Base-by-base conservation (phyloP, 2,113 vertebrate species). In the Mus spicilegus region DNA sequence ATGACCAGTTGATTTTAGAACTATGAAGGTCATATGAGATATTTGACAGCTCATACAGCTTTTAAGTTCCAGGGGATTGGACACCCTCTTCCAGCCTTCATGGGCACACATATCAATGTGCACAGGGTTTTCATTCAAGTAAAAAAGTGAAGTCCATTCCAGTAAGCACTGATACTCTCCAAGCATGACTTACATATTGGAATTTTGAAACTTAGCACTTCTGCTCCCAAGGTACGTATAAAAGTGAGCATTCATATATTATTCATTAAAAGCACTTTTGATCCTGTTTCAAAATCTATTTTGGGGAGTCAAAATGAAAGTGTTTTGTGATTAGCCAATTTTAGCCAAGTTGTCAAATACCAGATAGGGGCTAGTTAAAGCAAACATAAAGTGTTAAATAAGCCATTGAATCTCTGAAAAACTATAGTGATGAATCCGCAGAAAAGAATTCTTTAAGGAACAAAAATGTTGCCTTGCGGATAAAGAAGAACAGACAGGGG, bases 271-370 rank as follows among this genome's bases (percentile, higher is more conserved):
- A 99, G 78, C 96, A 99, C 99, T 78, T 98, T 99, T 95, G 99
- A 99, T 95, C 99, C 99, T 93, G 98, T 99, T 97, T 99, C 99
- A 69, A 99, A 99, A 98, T 99, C 98, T 89, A 98, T 99, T 96
- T 99, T 99, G 95, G 99, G 99, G 70, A 99, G 98, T n/a, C 99
- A 99, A 90, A 98, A 98, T 89, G 99, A 99, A 89, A 98, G 99
- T 87, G 97, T 99, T 93, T 99, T 99, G 92, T 99, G 98, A 94
- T 99, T 99, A 93, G 98, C 98, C 98, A 98, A 81, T 97, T 99
- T 69, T 99, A 99, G 94, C 98, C 99, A 13, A 98, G 97, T 84
- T 98, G 97, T 13, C 96, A 96, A 94, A 98, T 97, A 72, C 95
- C 97, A 54, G 98, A 98, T 93, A 95, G 93, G 42, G 97, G 58